A percentile compares a stretch with the other conserved stretches of the same genome.
Conservation (phyloP, 2,888 invertebrate species). For the Lordiphosa andalusiaca region DNA sequence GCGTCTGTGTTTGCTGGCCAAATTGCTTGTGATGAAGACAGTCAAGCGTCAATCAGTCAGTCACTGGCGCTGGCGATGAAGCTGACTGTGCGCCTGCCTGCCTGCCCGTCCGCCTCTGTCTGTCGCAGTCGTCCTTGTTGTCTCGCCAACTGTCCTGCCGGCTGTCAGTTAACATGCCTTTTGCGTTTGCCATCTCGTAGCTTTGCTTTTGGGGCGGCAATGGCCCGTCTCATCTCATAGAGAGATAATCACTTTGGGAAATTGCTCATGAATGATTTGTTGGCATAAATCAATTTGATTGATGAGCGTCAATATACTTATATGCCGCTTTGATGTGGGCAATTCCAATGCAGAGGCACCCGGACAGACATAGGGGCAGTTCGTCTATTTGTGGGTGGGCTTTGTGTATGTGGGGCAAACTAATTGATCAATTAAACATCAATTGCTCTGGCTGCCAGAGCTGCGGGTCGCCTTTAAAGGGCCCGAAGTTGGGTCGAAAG, state of each 20-base stretch:
- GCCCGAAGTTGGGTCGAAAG: constrained; percentile 35
- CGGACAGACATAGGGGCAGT: constrained; percentile 31
- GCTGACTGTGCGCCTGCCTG: constrained; percentile 14
- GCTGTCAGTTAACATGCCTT: constrained; percentile 70
- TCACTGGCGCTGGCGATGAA: constrained; percentile 36
- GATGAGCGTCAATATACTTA: constrained; percentile 73
- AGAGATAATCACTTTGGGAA: constrained; percentile 76
- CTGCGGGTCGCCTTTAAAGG: constrained; percentile 46
- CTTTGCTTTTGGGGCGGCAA: constrained; percentile 22
- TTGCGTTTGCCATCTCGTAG: constrained; percentile 51
- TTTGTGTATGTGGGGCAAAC: constrained; percentile 50
- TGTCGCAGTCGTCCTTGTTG: constrained; percentile 11
- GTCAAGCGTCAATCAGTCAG: constrained; percentile 72
- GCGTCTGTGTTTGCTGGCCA: constrained; percentile 59
- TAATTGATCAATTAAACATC: constrained; percentile 74
- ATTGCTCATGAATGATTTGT: constrained; percentile 76
- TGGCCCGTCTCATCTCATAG: constrained; percentile 47
- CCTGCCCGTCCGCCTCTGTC: constrained; percentile 10
- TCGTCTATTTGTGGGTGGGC: constrained; percentile 22
- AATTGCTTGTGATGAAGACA: constrained; percentile 75
- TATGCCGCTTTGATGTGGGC: constrained; percentile 73
- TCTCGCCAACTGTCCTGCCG: constrained; percentile 52
- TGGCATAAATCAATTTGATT: constrained; percentile 77
- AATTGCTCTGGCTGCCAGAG: constrained; percentile 57
- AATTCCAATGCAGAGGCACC: constrained; percentile 47